These are phyloP conservation scores for Drosophila austrosaltans DNA, from an alignment of 2,888 invertebrate species.

Conservation along the genomic window DNA sequence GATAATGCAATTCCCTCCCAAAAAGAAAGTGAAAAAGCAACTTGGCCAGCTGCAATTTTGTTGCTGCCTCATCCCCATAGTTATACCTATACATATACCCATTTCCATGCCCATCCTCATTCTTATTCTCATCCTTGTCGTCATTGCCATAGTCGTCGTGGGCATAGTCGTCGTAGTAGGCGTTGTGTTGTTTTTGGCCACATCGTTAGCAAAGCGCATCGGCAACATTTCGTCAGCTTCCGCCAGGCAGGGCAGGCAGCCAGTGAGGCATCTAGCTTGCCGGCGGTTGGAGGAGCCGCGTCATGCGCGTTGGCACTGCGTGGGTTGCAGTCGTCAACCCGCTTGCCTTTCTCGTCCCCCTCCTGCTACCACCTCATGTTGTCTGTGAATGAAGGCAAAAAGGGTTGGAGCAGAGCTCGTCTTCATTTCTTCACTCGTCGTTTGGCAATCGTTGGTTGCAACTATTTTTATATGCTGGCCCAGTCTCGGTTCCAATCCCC, in stretches of 20 bases:
- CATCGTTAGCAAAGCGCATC: slow-evolving; percentile 79
- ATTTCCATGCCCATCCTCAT: not conserved
- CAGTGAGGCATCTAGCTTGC: slow-evolving; percentile 36
- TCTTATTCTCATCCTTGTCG: slow-evolving; percentile 17
- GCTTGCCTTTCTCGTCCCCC: slow-evolving; percentile 9
- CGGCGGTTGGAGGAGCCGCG: slow-evolving; percentile 62
- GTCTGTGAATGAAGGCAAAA: slow-evolving; percentile 10
- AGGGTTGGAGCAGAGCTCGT: slow-evolving; percentile 45
- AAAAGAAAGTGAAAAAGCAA: slow-evolving; percentile 41
- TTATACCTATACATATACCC: too few species aligned
- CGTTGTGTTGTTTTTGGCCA: slow-evolving; percentile 77
- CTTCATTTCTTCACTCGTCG: slow-evolving; percentile 62
- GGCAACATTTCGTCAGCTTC: slow-evolving; percentile 82
- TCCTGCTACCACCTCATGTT: not conserved
- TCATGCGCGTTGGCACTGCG: slow-evolving; percentile 73
- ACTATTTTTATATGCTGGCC: slow-evolving; percentile 71
- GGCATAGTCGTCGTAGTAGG: slow-evolving; percentile 56
- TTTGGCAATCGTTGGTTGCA: slow-evolving; percentile 58
- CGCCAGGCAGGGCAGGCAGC: slow-evolving; percentile 47
- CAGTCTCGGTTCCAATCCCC: slow-evolving; percentile 38
- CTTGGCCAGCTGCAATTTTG: slow-evolving; percentile 68
- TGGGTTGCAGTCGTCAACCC: slow-evolving; percentile 43
- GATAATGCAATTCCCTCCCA: slow-evolving; percentile 75
- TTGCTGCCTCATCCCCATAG: slow-evolving; percentile 26
- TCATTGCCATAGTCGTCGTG: slow-evolving; percentile 31